These are phyloP conservation scores for Stenodema calcarata DNA, from an alignment of 2,888 invertebrate genomes.

Conservation along the genomic window DNA sequence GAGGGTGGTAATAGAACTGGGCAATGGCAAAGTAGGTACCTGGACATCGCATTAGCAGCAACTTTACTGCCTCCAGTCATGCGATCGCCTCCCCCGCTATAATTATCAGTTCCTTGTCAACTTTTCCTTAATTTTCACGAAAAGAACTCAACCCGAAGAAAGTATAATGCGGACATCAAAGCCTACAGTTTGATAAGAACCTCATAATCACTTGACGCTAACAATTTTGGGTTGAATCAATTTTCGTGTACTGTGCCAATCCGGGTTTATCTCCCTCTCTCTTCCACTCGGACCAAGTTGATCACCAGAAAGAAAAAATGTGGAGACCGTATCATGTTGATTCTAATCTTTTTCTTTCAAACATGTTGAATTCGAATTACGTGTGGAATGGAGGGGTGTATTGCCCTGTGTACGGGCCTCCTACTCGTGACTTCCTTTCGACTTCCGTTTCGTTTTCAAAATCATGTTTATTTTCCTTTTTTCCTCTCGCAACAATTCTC, in stretches of 20 bases:
- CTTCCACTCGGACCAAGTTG: background rate
- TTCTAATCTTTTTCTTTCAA: background rate
- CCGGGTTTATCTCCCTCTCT: background rate
- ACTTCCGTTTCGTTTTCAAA: background rate
- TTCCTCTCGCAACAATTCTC: background rate
- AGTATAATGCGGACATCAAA: background rate
- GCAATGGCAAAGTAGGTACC: background rate
- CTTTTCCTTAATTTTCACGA: background rate
- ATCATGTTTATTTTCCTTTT: background rate
- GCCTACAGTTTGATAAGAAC: background rate
- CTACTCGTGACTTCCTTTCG: background rate
- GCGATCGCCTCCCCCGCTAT: background rate
- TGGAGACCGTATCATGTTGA: background rate
- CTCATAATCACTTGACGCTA: background rate
- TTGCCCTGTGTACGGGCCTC: too few relatives aligned
- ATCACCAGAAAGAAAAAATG: background rate
- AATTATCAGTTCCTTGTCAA: slow-evolving; percentile 8
- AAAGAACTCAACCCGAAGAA: background rate
- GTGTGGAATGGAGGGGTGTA: background rate
- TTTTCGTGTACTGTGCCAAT: background rate
- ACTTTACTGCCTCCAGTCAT: background rate
- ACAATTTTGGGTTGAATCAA: background rate
- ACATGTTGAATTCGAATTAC: background rate
- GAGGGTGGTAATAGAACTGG: slow-evolving; percentile 2
- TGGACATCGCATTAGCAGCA: slow-evolving; percentile 9